Percentiles rank a stretch among this genome's conserved stretches.
These are phyloP conservation scores for Altica lythri DNA, from an alignment of 2,888 invertebrate species.

Conservation along the genomic window DNA sequence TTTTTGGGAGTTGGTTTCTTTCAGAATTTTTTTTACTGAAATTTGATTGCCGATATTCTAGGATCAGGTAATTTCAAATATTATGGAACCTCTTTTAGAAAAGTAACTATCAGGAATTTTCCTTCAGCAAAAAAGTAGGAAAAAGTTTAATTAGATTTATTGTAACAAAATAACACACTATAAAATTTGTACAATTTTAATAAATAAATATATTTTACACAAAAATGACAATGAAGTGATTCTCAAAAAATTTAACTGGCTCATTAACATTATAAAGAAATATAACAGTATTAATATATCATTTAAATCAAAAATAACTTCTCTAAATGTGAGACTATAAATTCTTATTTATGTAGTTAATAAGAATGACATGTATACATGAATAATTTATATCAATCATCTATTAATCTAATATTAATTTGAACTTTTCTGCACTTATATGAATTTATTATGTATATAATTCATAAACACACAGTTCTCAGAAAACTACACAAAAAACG, in stretches of 20 bases:
- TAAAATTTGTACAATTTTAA: slow-evolving; percentile 49
- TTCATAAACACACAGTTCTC: too few relatives aligned
- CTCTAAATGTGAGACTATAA: slow-evolving; percentile 36
- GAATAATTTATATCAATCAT: slow-evolving; percentile 40
- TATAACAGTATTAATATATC: slow-evolving; percentile 28
- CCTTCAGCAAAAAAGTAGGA: too few relatives aligned
- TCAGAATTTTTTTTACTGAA: too few relatives aligned
- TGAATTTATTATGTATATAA: too few relatives aligned
- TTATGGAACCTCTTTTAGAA: too few relatives aligned
- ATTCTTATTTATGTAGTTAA: slow-evolving; percentile 39
- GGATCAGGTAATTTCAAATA: too few relatives aligned
- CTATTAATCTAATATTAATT: slow-evolving; percentile 26
- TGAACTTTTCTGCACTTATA: slow-evolving; percentile 21
- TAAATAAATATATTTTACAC: slow-evolving; percentile 56
- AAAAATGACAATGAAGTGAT: slow-evolving; percentile 48
- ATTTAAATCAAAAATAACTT: slow-evolving; percentile 16
- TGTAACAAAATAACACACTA: slow-evolving; percentile 12
- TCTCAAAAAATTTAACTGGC: slow-evolving; percentile 43
- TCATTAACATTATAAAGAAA: slow-evolving; percentile 34
- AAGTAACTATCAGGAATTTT: too few relatives aligned
- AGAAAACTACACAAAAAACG: too few relatives aligned
- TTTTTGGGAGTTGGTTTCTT: too few relatives aligned
- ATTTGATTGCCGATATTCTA: too few relatives aligned
- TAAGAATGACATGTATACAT: slow-evolving; percentile 51
- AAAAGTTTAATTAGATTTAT: too few relatives aligned